Base-by-base conservation (phyloP, 2,888 invertebrate species). In the Epirrhoe alternata region DNA sequence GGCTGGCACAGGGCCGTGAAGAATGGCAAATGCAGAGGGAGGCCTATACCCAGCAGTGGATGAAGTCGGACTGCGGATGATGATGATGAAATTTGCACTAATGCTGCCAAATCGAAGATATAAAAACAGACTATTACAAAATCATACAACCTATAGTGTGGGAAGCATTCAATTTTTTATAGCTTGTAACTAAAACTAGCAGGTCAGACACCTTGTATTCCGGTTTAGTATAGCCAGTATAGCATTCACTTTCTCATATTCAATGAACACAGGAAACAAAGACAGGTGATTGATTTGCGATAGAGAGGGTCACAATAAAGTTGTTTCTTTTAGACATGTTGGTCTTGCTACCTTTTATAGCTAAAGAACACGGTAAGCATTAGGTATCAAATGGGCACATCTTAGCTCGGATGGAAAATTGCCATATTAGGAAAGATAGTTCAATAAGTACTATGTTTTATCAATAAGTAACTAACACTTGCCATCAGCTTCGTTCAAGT, bases 251-350 rank as follows among this genome's bases (percentile, higher is more conserved):
- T 52, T 52, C 59, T 53, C 8, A 14, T 58, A 45, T 31, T 6
- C 14, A 49, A 49, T 33, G 31, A 38, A 58, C 35, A 51, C 59
- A 51, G 59, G 59, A 59, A 59, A 61, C 17, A 47, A 53, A 60
- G 42, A 61, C 53, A 53, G 3, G 14, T 59, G 51, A 55, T 60
- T 60, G 51, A 55, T 59, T 52, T 45, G 52, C 45, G 45, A 53
- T 45, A 33, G 35, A 31, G 31, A 30, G 53, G 17, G 59, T 38
- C 50, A 17, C 49, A 57, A 33, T 33, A 45, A 49, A 57, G 35
- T n/a, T 30, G 24, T 12, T 30, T 30, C 12, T 24, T 12, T 2
- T 54, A 16, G 14, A 14, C 47, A 16, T 0, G 16, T 16, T 47
- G 1, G 6, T 16, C 14, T 47, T 42, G 12, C 38, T 42, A 42